Evolutionary conservation across 2,888 invertebrate genomes (phyloP).

Genomic region (Pantelozetes paolii): DNA sequence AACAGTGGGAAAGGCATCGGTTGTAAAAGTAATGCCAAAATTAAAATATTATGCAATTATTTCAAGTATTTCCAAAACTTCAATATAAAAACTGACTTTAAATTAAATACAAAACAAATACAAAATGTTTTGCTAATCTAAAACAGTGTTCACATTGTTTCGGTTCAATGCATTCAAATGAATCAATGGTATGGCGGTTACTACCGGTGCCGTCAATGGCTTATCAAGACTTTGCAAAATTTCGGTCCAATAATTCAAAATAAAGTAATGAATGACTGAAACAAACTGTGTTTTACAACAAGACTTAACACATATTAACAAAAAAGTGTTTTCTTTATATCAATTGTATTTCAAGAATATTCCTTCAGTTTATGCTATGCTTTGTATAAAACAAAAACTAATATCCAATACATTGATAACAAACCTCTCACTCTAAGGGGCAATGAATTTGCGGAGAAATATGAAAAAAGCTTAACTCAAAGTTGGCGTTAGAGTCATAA

Average conservation of each 20-base stretch:
- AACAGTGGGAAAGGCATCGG: not conserved
- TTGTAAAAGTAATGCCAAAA: too few species aligned
- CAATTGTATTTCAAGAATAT: not conserved
- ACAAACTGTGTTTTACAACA: not conserved
- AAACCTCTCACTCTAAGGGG: not conserved
- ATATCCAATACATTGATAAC: not conserved
- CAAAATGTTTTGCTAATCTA: not conserved
- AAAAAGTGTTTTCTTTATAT: not conserved
- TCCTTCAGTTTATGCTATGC: not conserved
- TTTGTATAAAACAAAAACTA: not conserved
- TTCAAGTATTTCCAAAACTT: too few species aligned
- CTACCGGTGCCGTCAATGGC: not conserved
- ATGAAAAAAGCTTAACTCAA: not conserved
- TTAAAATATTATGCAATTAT: too few species aligned
- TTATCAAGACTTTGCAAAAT: not conserved
- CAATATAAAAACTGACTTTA: conserved; percentile 15
- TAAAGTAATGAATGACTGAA: not conserved
- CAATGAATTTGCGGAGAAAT: not conserved
- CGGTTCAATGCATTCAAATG: conserved; percentile 32
- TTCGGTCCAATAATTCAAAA: not conserved
- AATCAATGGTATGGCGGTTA: not conserved
- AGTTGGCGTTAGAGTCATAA: not conserved
- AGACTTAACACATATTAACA: conserved; percentile 1
- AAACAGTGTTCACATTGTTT: conserved; percentile 6
- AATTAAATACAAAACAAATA: conserved; percentile 25